Evolutionary conservation across 2,797 vertebrate species (phyloP).

Genomic region (Scyliorhinus canicula): DNA sequence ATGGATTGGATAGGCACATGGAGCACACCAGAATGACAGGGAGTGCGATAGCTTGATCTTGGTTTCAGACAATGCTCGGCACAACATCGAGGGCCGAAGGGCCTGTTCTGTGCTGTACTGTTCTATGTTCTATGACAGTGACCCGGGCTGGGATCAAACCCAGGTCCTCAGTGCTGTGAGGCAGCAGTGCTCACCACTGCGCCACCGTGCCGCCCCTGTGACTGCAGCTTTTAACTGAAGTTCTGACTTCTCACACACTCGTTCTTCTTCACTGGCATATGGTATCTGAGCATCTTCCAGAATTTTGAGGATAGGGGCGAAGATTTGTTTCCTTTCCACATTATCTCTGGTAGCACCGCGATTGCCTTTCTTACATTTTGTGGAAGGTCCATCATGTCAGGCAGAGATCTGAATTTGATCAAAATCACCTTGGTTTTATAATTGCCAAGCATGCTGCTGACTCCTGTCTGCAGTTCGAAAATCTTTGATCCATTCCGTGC

Average conservation of each 20-base stretch:
- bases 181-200: too few species aligned
- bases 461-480: constrained; percentile 76
- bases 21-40: too few species aligned
- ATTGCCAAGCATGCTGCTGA: constrained; percentile 67
- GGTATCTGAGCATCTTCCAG: constrained; percentile 67
- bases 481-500: constrained; percentile 53
- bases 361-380: constrained; percentile 66
- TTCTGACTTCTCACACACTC: constrained; percentile 19
- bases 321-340: constrained; percentile 58
- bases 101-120: too few species aligned
- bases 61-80: too few species aligned
- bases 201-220: too few species aligned
- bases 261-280: constrained; percentile 60
- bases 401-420: constrained; percentile 62
- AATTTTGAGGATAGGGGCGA: constrained; percentile 56
- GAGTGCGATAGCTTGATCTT: too few species aligned
- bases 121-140: too few species aligned
- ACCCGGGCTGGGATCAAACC: too few species aligned
- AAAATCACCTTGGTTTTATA: constrained; percentile 65
- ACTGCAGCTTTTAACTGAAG: not conserved
- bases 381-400: constrained; percentile 60
- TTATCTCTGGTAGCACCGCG: constrained; percentile 66
- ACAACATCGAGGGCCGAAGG: too few species aligned
- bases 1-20: too few species aligned
- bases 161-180: too few species aligned